phyloP scores from a whole-genome alignment of 2,888 invertebrate species.

The Thelaira solivaga region DNA sequence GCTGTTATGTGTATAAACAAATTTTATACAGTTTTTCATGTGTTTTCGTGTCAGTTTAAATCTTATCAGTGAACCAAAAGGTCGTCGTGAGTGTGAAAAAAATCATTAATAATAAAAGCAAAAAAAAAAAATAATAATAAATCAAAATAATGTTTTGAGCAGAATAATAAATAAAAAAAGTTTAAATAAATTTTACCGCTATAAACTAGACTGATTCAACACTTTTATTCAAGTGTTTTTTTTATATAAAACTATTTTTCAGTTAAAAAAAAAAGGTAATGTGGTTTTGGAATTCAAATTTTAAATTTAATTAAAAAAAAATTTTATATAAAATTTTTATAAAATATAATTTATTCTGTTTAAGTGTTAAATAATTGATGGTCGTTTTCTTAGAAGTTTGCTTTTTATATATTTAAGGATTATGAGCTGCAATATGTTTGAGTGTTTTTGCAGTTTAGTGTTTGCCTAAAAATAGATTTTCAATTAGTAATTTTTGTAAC shows the following conservation, averaged over 20 bases:
- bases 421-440: conserved; percentile 24
- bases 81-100: conserved; percentile 62
- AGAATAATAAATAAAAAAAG: background rate
- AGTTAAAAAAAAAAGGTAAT: background rate
- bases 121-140: background rate
- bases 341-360: background rate
- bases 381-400: no score
- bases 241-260: background rate
- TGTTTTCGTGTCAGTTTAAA: conserved; percentile 71
- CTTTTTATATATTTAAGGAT: no score
- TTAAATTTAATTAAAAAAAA: background rate
- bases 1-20: conserved; percentile 23
- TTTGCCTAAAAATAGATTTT: conserved; percentile 2
- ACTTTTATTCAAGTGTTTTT: no score
- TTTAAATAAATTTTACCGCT: no score
- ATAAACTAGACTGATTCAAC: no score
- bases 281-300: no score
- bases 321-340: background rate
- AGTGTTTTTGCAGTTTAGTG: background rate
- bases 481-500: background rate
- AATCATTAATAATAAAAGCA: background rate
- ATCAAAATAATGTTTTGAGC: background rate
- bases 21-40: conserved; percentile 20
- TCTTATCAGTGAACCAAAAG: conserved; percentile 69
- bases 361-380: conserved; percentile 13